Conservation (phyloP, 2,797 vertebrate species). For the Dromococcyx pavoninus region DNA sequence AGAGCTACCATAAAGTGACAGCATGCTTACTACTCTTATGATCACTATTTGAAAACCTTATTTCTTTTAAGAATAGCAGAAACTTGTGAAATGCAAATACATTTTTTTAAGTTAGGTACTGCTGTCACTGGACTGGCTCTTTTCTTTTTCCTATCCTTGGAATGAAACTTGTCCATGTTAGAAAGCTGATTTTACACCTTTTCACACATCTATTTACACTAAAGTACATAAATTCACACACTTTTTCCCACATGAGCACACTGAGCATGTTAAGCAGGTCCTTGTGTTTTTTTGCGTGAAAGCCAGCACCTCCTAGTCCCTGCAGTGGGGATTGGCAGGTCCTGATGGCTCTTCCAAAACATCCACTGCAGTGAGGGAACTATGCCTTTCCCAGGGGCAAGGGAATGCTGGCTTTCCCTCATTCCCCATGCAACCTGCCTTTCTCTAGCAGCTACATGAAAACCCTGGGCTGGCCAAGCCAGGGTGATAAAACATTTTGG, state of each 20-base stretch:
- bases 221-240: neutral
- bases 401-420: neutral
- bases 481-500: neutral
- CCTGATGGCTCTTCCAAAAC: accelerated
- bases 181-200: neutral
- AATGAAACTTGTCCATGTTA: neutral
- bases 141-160: neutral
- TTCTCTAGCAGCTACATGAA: neutral
- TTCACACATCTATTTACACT: neutral
- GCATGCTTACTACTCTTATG: neutral
- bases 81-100: neutral
- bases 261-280: accelerated
- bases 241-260: neutral
- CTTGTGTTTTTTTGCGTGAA: neutral
- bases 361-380: accelerated
- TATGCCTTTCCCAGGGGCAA: accelerated
- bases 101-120: neutral
- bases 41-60: too few species aligned
- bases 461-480: neutral
- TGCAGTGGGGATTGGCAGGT: neutral
- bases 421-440: neutral
- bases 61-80: too few species aligned
- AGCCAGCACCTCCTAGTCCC: neutral
- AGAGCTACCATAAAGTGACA: neutral
- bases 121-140: neutral